Evolutionary conservation across 2,113 vertebrate species (phyloP).

Genomic region (rat (Rattus norvegicus)): DNA sequence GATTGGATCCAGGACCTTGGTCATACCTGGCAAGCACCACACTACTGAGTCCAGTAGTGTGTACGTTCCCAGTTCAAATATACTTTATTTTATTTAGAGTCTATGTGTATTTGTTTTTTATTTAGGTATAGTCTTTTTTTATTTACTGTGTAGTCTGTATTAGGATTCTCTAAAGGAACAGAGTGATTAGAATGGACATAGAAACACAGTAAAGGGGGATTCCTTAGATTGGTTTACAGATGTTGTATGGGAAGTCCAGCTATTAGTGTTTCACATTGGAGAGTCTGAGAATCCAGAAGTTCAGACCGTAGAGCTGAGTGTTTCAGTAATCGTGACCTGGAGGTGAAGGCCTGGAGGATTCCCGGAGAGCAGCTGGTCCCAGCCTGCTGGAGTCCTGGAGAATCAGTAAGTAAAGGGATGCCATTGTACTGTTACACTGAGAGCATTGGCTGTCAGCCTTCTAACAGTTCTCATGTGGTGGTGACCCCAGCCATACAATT

Average conservation of each 20-base stretch:
- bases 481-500: background rate
- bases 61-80: background rate
- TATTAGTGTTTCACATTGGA: background rate
- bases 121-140: background rate
- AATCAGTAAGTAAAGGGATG: background rate
- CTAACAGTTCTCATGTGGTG: background rate
- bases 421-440: background rate
- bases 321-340: background rate
- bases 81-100: background rate
- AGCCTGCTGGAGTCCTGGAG: background rate
- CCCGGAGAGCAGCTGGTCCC: background rate
- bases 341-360: background rate
- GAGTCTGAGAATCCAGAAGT: background rate
- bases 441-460: background rate
- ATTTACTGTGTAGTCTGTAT: background rate
- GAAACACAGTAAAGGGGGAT: background rate
- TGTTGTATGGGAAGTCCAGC: background rate
- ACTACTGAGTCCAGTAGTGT: background rate
- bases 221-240: background rate
- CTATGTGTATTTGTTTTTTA: background rate
- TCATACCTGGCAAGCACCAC: background rate
- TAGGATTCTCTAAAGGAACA: background rate
- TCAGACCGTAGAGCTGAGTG: background rate
- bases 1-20: background rate
- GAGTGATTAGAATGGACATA: background rate